Percentiles rank a stretch among this genome's conserved stretches.
phyloP scores from a whole-genome alignment of 2,113 vertebrate genomes.

The Brachyhypopomus occidentalis region DNA sequence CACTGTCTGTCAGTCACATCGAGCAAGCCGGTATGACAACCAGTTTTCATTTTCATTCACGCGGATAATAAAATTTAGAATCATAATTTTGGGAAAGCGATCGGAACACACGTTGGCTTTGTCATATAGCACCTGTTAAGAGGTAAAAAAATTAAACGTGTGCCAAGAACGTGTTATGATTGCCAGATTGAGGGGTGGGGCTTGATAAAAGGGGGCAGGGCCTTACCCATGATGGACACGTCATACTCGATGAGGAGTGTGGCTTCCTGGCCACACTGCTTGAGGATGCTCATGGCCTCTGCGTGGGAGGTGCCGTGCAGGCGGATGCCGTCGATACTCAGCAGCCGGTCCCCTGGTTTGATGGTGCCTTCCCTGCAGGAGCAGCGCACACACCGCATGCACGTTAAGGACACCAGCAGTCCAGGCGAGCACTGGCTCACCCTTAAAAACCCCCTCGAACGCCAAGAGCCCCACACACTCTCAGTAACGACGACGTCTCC shows the following conservation, averaged over 20 bases:
- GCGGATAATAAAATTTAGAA: neutral
- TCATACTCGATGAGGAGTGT: slow-evolving; percentile 94
- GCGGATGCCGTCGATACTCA: slow-evolving; percentile 95
- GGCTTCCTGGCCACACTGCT: slow-evolving; percentile 96
- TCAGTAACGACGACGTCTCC: no score
- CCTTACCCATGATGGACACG: slow-evolving; percentile 93
- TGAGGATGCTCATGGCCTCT: slow-evolving; percentile 96
- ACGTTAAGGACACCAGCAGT: neutral
- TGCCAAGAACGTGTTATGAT: neutral
- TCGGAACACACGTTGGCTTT: slow-evolving; percentile 5
- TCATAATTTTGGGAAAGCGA: slow-evolving; percentile 31
- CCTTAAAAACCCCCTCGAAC: no score
- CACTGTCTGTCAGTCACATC: neutral
- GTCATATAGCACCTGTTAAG: neutral
- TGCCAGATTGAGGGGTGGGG: neutral
- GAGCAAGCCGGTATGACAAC: neutral
- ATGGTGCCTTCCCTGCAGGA: slow-evolving; percentile 89
- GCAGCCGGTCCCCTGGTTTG: slow-evolving; percentile 91
- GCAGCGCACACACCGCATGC: slow-evolving; percentile 35
- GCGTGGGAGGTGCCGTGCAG: slow-evolving; percentile 89
- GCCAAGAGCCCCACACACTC: no score
- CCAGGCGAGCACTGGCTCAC: neutral
- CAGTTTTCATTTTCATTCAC: slow-evolving; percentile 17
- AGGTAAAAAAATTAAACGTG: neutral
- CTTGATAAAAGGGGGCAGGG: neutral